These are phyloP conservation scores for Neosilurus mollespiculum DNA, from an alignment of 2,797 vertebrate genomes.

Conservation along the genomic window DNA sequence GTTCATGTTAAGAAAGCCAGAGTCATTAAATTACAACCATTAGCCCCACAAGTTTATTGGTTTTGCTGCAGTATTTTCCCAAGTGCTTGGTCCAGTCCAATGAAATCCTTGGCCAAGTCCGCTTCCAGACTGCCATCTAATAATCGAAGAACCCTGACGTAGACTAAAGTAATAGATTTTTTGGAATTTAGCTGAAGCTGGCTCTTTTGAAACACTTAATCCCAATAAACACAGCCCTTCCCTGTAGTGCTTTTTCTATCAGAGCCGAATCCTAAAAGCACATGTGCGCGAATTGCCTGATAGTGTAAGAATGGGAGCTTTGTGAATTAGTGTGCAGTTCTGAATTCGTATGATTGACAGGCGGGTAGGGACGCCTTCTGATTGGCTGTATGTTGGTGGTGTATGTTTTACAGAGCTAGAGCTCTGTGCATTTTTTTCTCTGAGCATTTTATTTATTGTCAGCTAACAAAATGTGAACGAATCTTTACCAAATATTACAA, in stretches of 20 bases:
- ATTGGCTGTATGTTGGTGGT: not conserved
- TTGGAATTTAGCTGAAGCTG: slow-evolving; percentile 4
- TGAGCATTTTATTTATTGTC: not conserved
- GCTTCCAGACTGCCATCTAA: not conserved
- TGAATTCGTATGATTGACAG: not conserved
- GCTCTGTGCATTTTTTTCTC: no score
- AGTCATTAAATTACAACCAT: not conserved
- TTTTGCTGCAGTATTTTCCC: not conserved
- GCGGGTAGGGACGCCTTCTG: not conserved
- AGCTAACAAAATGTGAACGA: not conserved
- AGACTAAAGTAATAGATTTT: slow-evolving; percentile 2
- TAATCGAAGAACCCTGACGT: not conserved
- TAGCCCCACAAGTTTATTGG: no score
- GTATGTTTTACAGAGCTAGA: not conserved
- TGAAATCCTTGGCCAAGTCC: not conserved
- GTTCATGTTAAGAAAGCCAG: not conserved
- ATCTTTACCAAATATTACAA: not conserved
- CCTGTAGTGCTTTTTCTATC: not conserved
- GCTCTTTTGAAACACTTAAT: slow-evolving; percentile 1
- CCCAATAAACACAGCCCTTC: not conserved
- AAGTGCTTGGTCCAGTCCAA: not conserved
- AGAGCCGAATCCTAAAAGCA: not conserved
- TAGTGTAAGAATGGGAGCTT: not conserved
- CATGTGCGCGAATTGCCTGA: not conserved
- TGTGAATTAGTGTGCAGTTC: not conserved